Percentiles rank a stretch among this genome's conserved stretches.
These are phyloP conservation scores for Halocynthia aurantium DNA, from an alignment of 23 tunicate species.

Conservation along the genomic window DNA sequence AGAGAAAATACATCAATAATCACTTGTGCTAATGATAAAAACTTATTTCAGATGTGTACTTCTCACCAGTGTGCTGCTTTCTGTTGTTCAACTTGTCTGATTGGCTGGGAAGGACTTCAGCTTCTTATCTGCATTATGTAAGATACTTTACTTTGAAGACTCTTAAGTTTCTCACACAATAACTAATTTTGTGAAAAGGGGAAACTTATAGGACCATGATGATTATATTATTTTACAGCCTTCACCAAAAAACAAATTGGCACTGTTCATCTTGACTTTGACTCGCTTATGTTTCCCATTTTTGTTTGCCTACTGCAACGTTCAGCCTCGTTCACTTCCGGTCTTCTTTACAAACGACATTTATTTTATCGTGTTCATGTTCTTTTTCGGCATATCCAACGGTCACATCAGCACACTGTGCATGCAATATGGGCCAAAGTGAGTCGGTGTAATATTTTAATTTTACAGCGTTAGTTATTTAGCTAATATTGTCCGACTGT, in stretches of 20 bases:
- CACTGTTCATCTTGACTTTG: slow-evolving; percentile 39
- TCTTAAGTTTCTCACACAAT: not conserved
- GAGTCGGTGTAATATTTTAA: slow-evolving; percentile 3
- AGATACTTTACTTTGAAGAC: slow-evolving; percentile 2
- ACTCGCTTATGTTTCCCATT: slow-evolving; percentile 49
- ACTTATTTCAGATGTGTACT: slow-evolving; percentile 53
- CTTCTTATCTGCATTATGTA: slow-evolving; percentile 65
- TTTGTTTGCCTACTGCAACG: slow-evolving; percentile 70
- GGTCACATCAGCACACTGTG: slow-evolving; percentile 78
- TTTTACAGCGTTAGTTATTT: not conserved
- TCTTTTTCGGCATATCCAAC: slow-evolving; percentile 69
- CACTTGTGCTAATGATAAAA: not conserved
- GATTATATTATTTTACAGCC: slow-evolving; percentile 65
- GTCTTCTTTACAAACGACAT: slow-evolving; percentile 45
- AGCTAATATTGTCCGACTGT: too few relatives aligned
- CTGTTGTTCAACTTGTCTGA: slow-evolving; percentile 70
- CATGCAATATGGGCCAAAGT: slow-evolving; percentile 91
- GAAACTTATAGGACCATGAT: too few relatives aligned
- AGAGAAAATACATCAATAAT: too few relatives aligned
- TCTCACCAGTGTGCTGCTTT: slow-evolving; percentile 79
- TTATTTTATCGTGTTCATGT: slow-evolving; percentile 58
- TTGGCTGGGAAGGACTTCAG: slow-evolving; percentile 72
- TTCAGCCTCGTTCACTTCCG: slow-evolving; percentile 57
- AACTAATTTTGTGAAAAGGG: too few relatives aligned
- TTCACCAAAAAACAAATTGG: slow-evolving; percentile 18